These are phyloP conservation scores for Therioaphis trifolii DNA, from an alignment of 2,888 invertebrate species.

Conservation along the genomic window DNA sequence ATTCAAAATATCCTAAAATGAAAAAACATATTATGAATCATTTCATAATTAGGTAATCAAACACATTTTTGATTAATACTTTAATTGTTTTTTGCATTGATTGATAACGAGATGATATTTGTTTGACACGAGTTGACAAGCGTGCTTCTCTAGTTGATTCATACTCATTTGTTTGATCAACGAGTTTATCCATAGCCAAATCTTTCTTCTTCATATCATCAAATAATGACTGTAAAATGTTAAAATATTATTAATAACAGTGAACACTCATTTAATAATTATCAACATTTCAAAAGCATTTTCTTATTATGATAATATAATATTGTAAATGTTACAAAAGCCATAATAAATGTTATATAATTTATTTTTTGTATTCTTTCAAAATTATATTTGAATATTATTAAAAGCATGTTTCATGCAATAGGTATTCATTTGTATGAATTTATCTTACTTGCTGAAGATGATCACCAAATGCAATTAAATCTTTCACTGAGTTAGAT, in stretches of 20 bases:
- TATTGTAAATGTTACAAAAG: background rate
- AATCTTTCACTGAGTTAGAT: constrained; percentile 79
- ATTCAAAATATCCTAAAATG: constrained; percentile 80
- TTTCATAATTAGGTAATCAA: background rate
- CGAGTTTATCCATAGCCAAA: constrained; percentile 86
- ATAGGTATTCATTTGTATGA: constrained; percentile 22
- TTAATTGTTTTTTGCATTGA: constrained; percentile 88
- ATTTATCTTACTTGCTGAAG: constrained; percentile 83
- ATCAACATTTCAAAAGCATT: background rate
- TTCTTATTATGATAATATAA: background rate
- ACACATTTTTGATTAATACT: constrained; percentile 68
- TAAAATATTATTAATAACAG: constrained; percentile 19
- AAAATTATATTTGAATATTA: constrained; percentile 6
- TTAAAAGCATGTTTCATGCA: constrained; percentile 18
- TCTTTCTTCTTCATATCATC: constrained; percentile 85
- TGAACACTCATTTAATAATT: background rate
- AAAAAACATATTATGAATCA: constrained; percentile 52
- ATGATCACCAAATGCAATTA: constrained; percentile 80
- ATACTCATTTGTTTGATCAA: constrained; percentile 85
- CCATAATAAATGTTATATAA: background rate
- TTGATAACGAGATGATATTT: constrained; percentile 89
- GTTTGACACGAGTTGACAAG: constrained; percentile 88
- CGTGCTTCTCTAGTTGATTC: constrained; percentile 81
- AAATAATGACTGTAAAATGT: constrained; percentile 76
- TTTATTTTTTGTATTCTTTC: background rate